phyloP scores from a whole-genome alignment of 1,140 invertebrate genomes.

The Lepidostoma basale region DNA sequence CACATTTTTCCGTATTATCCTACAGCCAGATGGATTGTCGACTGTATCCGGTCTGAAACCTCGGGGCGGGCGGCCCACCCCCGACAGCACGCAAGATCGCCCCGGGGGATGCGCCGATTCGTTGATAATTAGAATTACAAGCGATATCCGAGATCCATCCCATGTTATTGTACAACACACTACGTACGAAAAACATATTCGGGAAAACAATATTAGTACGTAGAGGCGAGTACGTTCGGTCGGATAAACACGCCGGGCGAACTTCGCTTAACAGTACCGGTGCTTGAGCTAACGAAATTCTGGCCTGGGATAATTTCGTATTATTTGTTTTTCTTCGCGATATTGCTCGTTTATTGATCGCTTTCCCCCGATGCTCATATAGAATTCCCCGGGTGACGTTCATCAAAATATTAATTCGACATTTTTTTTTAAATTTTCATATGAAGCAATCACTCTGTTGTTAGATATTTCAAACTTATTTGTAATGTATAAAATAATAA shows the following conservation, averaged over 20 bases:
- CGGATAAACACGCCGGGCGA: slow-evolving; percentile 10
- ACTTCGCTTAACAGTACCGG: not conserved
- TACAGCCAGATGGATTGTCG: not conserved
- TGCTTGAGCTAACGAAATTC: too few species aligned
- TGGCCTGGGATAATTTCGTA: too few species aligned
- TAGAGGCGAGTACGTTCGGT: not conserved
- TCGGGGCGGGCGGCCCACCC: not conserved
- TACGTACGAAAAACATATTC: slow-evolving; percentile 16
- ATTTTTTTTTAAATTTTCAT: too few species aligned
- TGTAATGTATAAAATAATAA: too few species aligned
- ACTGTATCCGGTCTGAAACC: not conserved
- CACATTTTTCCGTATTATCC: slow-evolving; percentile 5
- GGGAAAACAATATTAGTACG: slow-evolving; percentile 10
- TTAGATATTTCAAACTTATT: too few species aligned
- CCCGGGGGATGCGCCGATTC: slow-evolving; percentile 17
- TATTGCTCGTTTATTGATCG: too few species aligned
- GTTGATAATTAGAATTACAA: slow-evolving; percentile 29
- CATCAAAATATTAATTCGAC: too few species aligned
- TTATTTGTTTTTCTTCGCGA: too few species aligned
- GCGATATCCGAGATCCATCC: slow-evolving; percentile 17
- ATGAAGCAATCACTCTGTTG: too few species aligned
- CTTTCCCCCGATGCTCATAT: too few species aligned
- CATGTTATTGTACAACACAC: slow-evolving; percentile 14
- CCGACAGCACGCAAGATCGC: not conserved
- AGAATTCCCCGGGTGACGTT: too few species aligned